Percentiles rank a stretch among this genome's conserved stretches.
Evolutionary conservation across 2,888 invertebrate genomes (phyloP).

Genomic region (Chymomyza amoena): DNA sequence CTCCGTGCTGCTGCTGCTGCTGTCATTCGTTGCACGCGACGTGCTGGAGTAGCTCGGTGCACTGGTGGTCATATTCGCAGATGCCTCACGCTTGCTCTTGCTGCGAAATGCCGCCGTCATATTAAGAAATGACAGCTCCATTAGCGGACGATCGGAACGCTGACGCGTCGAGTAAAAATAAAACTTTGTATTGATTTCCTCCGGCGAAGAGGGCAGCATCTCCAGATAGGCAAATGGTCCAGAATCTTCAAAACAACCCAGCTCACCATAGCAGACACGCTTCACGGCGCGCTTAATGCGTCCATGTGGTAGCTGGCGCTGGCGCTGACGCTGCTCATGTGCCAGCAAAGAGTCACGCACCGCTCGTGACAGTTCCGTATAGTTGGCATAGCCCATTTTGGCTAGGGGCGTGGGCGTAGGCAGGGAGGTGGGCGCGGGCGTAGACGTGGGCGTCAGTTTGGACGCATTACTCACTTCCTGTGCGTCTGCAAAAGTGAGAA

Average conservation of each 20-base stretch:
- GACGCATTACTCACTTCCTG: slow-evolving; percentile 29
- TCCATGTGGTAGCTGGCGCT: slow-evolving; percentile 60
- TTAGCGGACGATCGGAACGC: slow-evolving; percentile 84
- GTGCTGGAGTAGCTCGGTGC: slow-evolving; percentile 47
- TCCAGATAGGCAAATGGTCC: slow-evolving; percentile 94
- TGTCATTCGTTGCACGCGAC: background rate
- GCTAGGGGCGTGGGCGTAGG: background rate
- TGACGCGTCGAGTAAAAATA: slow-evolving; percentile 85
- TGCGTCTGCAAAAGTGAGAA: slow-evolving; percentile 14
- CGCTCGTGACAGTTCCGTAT: slow-evolving; percentile 58
- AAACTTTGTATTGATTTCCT: slow-evolving; percentile 92
- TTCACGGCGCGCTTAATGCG: slow-evolving; percentile 88
- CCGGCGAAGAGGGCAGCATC: slow-evolving; percentile 91
- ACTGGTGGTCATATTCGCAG: slow-evolving; percentile 31
- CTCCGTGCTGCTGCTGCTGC: background rate
- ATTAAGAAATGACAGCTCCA: slow-evolving; percentile 86
- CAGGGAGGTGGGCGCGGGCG: background rate
- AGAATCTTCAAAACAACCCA: slow-evolving; percentile 95
- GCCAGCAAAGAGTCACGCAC: slow-evolving; percentile 61
- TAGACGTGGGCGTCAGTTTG: slow-evolving; percentile 16
- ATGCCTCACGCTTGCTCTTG: slow-evolving; percentile 46
- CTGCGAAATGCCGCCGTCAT: slow-evolving; percentile 83
- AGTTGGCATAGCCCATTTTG: slow-evolving; percentile 41
- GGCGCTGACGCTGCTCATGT: slow-evolving; percentile 48
- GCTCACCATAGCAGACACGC: slow-evolving; percentile 90